Percentiles rank a stretch among this genome's conserved stretches.
phyloP scores from a whole-genome alignment of 2,113 vertebrate species.

The Takifugu flavidus region DNA sequence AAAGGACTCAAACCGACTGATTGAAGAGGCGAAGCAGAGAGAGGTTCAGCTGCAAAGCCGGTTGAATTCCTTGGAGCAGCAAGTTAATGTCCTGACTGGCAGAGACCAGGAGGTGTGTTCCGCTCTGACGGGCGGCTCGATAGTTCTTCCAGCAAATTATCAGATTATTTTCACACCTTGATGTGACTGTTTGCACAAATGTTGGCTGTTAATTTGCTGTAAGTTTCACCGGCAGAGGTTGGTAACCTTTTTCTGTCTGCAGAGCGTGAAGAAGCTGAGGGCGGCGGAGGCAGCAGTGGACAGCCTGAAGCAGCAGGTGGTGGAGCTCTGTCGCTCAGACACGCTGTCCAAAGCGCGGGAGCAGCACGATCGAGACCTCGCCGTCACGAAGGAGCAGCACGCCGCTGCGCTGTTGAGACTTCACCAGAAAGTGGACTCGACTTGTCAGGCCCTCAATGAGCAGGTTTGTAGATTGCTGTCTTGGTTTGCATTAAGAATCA shows the following conservation, averaged over 20 bases:
- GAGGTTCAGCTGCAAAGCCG: slow-evolving; percentile 84
- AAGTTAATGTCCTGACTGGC: slow-evolving; percentile 79
- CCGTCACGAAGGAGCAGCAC: slow-evolving; percentile 81
- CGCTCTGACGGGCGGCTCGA: neutral
- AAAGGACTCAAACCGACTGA: slow-evolving; percentile 81
- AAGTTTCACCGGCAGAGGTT: neutral
- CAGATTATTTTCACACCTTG: neutral
- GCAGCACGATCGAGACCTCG: slow-evolving; percentile 83
- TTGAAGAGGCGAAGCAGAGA: slow-evolving; percentile 81
- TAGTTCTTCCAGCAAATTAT: slow-evolving; percentile 1
- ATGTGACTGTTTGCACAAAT: neutral
- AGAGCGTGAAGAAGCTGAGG: slow-evolving; percentile 84
- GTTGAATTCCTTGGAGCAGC: slow-evolving; percentile 81
- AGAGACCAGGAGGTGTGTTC: slow-evolving; percentile 82
- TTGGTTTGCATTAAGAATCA: neutral
- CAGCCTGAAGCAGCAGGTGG: slow-evolving; percentile 88
- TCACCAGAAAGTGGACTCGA: slow-evolving; percentile 81
- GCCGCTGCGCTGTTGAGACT: slow-evolving; percentile 77
- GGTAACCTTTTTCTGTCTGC: slow-evolving; percentile 12
- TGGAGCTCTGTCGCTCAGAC: slow-evolving; percentile 86
- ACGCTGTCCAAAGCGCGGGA: slow-evolving; percentile 83
- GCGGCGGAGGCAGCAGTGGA: slow-evolving; percentile 87
- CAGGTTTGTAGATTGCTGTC: slow-evolving; percentile 74
- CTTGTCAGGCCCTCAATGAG: slow-evolving; percentile 74
- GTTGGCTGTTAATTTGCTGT: neutral